These are phyloP conservation scores for Damaliscus lunatus DNA, from an alignment of 2,113 vertebrate species.

Conservation along the genomic window DNA sequence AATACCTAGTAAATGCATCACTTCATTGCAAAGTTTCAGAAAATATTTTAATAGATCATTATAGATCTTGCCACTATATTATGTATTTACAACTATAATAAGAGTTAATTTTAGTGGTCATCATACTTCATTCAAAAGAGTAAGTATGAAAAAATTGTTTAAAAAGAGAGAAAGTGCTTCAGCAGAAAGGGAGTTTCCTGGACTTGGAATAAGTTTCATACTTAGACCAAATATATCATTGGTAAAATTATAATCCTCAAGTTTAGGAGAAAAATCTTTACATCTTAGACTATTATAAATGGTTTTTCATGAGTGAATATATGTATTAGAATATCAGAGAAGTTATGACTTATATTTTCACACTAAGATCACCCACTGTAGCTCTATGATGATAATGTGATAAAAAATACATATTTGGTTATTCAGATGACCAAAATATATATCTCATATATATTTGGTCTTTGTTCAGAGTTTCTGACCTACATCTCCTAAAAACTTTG, in stretches of 20 bases:
- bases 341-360: neutral
- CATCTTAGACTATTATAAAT: neutral
- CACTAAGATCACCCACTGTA: neutral
- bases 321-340: neutral
- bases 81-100: constrained; percentile 51
- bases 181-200: neutral
- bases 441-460: neutral
- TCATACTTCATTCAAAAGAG: constrained; percentile 21
- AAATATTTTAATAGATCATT: constrained; percentile 74
- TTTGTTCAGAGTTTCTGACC: neutral
- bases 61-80: constrained; percentile 51
- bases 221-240: neutral
- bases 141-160: neutral
- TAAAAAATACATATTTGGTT: neutral
- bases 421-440: neutral
- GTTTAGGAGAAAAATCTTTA: neutral
- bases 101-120: constrained; percentile 43
- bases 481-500: neutral
- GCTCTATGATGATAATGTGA: neutral
- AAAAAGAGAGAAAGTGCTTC: neutral
- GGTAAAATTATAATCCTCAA: neutral
- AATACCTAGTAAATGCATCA: constrained; percentile 71
- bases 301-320: neutral
- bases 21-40: constrained; percentile 64
- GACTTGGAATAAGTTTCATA: neutral